Evolutionary conservation across 2,113 vertebrate genomes (phyloP).

Genomic region (Tychaedon coryphoeus): DNA sequence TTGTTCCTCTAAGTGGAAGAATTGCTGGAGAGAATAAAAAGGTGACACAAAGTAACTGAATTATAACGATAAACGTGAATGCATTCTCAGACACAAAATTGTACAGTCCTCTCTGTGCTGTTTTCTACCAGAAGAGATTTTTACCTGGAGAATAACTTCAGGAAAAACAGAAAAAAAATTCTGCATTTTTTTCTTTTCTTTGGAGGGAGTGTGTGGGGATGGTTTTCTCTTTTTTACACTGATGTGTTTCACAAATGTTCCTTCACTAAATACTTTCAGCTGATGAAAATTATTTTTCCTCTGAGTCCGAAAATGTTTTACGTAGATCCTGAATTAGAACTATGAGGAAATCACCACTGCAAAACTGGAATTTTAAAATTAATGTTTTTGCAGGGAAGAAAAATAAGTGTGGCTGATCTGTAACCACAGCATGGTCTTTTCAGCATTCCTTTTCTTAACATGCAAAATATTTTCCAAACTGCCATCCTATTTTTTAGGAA

Average conservation of each 20-base stretch:
- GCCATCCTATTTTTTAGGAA: background rate
- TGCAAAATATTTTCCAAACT: background rate
- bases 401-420: background rate
- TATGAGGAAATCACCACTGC: background rate
- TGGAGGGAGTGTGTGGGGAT: background rate
- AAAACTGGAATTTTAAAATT: conserved; percentile 7
- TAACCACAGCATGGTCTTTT: background rate
- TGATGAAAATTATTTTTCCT: background rate
- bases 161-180: background rate
- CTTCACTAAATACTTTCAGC: background rate
- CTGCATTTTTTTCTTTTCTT: background rate
- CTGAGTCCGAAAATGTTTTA: background rate
- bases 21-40: background rate
- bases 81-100: background rate
- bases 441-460: conserved; percentile 1
- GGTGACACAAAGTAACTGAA: background rate
- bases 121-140: background rate
- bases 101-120: background rate
- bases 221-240: background rate
- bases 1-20: background rate
- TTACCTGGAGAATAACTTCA: background rate
- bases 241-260: conserved; percentile 10
- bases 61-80: background rate
- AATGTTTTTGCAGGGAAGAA: background rate
- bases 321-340: background rate